Base-by-base conservation (phyloP, 2,797 vertebrate genomes). In the Coregonus ussuriensis region DNA sequence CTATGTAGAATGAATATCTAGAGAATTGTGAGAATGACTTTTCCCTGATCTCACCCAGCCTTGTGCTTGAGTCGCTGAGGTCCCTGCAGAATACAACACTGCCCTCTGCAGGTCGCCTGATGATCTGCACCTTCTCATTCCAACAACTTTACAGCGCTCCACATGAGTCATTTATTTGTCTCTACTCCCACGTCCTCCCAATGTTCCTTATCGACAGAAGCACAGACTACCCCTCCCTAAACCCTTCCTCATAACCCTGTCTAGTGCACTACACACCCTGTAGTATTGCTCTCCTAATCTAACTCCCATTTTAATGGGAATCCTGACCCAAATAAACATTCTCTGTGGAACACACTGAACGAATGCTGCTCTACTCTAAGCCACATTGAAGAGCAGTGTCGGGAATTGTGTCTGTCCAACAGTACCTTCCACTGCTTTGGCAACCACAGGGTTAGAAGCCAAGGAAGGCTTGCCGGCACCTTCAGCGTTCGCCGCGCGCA, bases 401-500 rank as follows among this genome's bases (percentile, higher is more conserved):
- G 31, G 52, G 16, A 68, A 29, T 7, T 71, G 52, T 29, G 52
- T 29, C 7, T 18, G 31, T 16, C 52, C 15, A 54, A 56, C 16
- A 21, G 16, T 89, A 93, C 93, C 98, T 95, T 94, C 90, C 56
- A 94, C 84, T 76, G 95, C 90, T 81, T 96, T 95, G 0, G 97
- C 93, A 37, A 90, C 89, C 74, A 98, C 91, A 0, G 96, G 89
- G 85, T 99, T 97, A 52, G 98, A 97, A 21, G 86, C 14, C 81
- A 96, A 92, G 0, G 98, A 99, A 0, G 96, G 93, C 83, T 91
- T 94, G 9, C 98, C 98, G 21, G 91, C 77, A 5, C 98, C 98
- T 0, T 93, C 93, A 63, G 89, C 92, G 7, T 98, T 99, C 77
- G 95, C 95, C 0, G 94, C 95, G 76, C 95, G 94, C 76, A 98